Percentiles rank a stretch among this genome's conserved stretches.
These are phyloP conservation scores for Gymnocheta viridis DNA, from an alignment of 2,888 invertebrate species.

Conservation along the genomic window DNA sequence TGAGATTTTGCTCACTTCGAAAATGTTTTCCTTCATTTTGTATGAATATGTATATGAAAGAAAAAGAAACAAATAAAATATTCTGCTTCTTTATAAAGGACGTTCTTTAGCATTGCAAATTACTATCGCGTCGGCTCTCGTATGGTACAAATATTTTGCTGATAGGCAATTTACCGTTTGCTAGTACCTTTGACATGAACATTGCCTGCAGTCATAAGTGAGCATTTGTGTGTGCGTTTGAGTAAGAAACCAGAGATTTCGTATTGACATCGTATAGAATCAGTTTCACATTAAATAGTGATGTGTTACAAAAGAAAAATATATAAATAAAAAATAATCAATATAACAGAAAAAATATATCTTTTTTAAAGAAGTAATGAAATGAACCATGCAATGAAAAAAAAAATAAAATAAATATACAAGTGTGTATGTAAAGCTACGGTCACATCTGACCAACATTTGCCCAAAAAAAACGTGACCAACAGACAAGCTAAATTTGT, in stretches of 20 bases:
- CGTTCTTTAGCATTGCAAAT: no score
- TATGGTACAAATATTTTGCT: constrained; percentile 31
- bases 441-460: no score
- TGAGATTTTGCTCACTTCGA: no score
- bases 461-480: no score
- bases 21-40: no score
- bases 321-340: constrained; percentile 30
- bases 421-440: neutral
- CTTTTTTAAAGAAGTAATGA: constrained; percentile 42
- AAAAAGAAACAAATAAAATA: no score
- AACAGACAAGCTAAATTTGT: no score
- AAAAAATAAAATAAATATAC: neutral
- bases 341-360: constrained; percentile 8
- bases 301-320: constrained; percentile 17
- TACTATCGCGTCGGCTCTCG: neutral
- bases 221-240: neutral
- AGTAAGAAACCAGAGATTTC: constrained; percentile 36
- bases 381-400: constrained; percentile 60
- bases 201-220: neutral
- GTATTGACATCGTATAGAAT: constrained; percentile 51
- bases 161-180: constrained; percentile 39
- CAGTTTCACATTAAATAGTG: constrained; percentile 53
- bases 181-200: constrained; percentile 25
- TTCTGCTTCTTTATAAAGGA: no score
- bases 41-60: no score